A percentile compares a stretch with the other conserved stretches of the same genome.
These are phyloP conservation scores for Drosophila tristis DNA, from an alignment of 1,140 invertebrate species.

Conservation along the genomic window DNA sequence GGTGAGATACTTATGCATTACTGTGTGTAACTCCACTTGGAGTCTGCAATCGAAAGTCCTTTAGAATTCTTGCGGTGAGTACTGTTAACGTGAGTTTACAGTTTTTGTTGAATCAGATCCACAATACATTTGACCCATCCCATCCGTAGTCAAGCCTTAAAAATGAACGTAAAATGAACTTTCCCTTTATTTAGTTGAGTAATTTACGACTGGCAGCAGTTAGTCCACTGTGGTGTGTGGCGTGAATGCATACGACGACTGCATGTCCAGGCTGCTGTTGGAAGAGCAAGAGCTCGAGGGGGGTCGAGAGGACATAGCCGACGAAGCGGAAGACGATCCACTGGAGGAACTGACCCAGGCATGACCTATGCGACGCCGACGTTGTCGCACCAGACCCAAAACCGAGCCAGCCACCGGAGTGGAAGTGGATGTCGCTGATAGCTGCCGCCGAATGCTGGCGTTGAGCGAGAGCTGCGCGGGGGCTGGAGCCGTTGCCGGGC, in stretches of 20 bases:
- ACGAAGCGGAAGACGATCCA: slow-evolving; percentile 61
- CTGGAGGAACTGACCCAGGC: slow-evolving; percentile 75
- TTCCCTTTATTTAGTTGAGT: not conserved
- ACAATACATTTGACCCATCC: no score
- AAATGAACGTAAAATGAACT: not conserved
- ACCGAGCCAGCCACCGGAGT: slow-evolving; percentile 76
- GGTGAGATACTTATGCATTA: no score
- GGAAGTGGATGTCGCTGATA: slow-evolving; percentile 15
- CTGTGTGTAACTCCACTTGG: no score
- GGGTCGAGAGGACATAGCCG: slow-evolving; percentile 50
- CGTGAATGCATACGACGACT: slow-evolving; percentile 59
- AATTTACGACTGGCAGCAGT: not conserved
- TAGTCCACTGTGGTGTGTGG: slow-evolving; percentile 55
- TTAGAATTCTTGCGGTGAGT: not conserved
- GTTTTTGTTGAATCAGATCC: no score
- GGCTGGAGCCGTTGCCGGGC: slow-evolving; percentile 61
- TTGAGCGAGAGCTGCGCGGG: slow-evolving; percentile 43
- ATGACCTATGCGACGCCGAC: slow-evolving; percentile 59
- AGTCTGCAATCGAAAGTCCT: no score
- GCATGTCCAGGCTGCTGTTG: slow-evolving; percentile 59
- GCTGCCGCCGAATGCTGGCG: slow-evolving; percentile 29
- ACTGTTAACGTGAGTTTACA: no score
- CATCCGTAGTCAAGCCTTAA: no score
- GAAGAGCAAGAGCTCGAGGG: slow-evolving; percentile 69
- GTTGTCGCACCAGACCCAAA: slow-evolving; percentile 67